Evolutionary conservation across 53 echinoderm and acorn worm genomes (phyloP).

Genomic region (Holothuria scabra): DNA sequence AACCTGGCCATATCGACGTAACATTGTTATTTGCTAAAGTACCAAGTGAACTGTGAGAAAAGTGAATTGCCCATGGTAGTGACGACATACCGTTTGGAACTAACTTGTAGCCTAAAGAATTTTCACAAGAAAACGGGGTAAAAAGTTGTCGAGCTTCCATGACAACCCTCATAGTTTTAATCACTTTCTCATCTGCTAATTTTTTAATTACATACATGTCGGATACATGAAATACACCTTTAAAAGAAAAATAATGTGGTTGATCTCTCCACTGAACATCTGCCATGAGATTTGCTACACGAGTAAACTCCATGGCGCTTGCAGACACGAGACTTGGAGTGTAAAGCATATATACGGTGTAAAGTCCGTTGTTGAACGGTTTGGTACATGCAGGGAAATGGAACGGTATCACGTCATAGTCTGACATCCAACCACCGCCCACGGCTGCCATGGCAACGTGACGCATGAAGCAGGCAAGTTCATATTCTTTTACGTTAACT

Average conservation of each 20-base stretch:
- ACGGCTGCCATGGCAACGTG: background rate
- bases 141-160: background rate
- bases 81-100: too few species aligned
- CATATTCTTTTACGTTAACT: background rate
- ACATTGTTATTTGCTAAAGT: background rate
- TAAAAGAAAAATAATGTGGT: background rate
- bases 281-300: background rate
- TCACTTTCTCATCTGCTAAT: background rate
- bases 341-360: background rate
- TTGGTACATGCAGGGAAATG: background rate
- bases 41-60: too few species aligned
- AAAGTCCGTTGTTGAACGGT: background rate
- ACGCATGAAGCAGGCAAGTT: background rate
- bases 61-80: too few species aligned
- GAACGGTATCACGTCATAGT: too few species aligned
- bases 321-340: background rate
- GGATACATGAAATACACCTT: background rate
- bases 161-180: background rate
- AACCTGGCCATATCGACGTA: background rate
- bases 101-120: background rate
- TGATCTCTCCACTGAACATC: background rate
- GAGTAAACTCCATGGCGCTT: background rate
- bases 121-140: background rate
- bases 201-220: background rate
- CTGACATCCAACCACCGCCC: too few species aligned